A percentile compares a stretch with the other conserved stretches of the same genome.
Evolutionary conservation across 1,140 invertebrate genomes (phyloP).

Genomic region (Ceratina australensis): DNA sequence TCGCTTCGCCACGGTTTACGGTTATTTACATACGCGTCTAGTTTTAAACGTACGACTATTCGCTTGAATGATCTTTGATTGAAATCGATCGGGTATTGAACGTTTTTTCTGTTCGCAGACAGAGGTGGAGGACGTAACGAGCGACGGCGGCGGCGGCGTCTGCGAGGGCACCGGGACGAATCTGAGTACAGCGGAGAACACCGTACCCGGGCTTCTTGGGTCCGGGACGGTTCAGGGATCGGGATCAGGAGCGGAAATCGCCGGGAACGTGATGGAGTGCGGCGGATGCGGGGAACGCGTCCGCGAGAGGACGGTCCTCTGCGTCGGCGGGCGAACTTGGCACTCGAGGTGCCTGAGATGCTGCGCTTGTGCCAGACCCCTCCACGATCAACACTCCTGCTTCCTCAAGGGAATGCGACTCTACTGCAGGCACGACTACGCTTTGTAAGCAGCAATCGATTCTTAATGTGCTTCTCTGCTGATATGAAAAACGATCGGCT

Average conservation of each 20-base stretch:
- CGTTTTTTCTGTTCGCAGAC: constrained; percentile 66
- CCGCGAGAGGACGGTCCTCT: constrained; percentile 76
- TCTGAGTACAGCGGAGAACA: constrained; percentile 45
- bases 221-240: too few species aligned
- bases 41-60: too few species aligned
- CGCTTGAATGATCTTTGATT: too few species aligned
- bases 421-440: constrained; percentile 78
- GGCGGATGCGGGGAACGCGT: constrained; percentile 77
- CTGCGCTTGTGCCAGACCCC: constrained; percentile 74
- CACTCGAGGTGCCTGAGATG: constrained; percentile 78
- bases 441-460: constrained; percentile 70
- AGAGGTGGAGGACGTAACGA: constrained; percentile 70
- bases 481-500: too few species aligned
- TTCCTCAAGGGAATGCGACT: constrained; percentile 76
- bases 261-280: constrained; percentile 74
- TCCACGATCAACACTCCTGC: constrained; percentile 78
- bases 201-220: constrained; percentile 21
- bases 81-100: background rate
- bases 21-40: too few species aligned
- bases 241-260: constrained; percentile 62
- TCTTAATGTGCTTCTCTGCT: too few species aligned
- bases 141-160: constrained; percentile 54
- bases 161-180: constrained; percentile 63
- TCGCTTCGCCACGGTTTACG: too few species aligned
- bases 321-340: constrained; percentile 77